Conservation (phyloP, 2,888 invertebrate species). For the Apamea crenata region DNA sequence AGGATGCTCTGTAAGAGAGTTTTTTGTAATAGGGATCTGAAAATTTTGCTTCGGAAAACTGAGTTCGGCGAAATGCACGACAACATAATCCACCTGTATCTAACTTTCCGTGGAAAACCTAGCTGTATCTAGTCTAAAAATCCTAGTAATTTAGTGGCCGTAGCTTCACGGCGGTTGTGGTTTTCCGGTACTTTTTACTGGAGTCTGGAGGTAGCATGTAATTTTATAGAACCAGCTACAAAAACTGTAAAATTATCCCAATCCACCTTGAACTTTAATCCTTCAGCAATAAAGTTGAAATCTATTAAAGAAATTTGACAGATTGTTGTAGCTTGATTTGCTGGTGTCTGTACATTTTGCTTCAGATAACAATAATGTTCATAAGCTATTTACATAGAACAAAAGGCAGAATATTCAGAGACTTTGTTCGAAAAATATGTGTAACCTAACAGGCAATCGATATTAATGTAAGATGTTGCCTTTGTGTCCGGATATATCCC, state of each 20-base stretch:
- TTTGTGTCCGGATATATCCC: not conserved
- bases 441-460: not conserved
- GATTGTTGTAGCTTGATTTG: too few relatives aligned
- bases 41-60: not conserved
- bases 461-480: not conserved
- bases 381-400: constrained; percentile 20
- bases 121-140: constrained; percentile 33
- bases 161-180: constrained; percentile 3
- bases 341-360: not conserved
- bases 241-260: not conserved
- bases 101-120: constrained; percentile 4
- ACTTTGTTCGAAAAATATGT: not conserved
- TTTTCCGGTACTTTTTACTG: constrained; percentile 29
- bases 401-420: not conserved
- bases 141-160: constrained; percentile 30
- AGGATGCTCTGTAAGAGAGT: not conserved
- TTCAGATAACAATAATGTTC: constrained; percentile 25
- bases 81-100: not conserved
- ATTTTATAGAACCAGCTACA: constrained; percentile 37
- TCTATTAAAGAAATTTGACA: too few relatives aligned
- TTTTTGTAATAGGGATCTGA: not conserved
- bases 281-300: too few relatives aligned
- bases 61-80: not conserved
- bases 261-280: too few relatives aligned
- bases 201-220: constrained; percentile 23